Percentiles rank a stretch among this genome's conserved stretches.
Conservation (phyloP, 2,888 invertebrate genomes). For the Imbricaverruca yamaguchii region DNA sequence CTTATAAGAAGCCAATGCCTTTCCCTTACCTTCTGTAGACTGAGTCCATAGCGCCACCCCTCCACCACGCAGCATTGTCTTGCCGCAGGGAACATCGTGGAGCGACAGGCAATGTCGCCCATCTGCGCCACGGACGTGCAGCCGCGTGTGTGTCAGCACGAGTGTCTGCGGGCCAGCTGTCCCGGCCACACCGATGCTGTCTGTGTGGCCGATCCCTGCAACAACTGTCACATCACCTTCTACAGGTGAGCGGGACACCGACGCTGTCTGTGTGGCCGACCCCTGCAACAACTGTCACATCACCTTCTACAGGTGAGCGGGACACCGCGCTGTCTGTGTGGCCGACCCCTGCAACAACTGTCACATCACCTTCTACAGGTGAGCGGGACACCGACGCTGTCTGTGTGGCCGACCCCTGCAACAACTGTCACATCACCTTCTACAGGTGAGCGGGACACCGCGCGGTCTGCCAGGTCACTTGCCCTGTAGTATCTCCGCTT, state of each 20-base stretch:
- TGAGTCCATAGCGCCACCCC: background rate
- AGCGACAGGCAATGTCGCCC: constrained; percentile 35
- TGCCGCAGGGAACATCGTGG: constrained; percentile 35
- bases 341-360: constrained; percentile 41
- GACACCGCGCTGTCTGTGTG: constrained; percentile 37
- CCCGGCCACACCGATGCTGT: constrained; percentile 39
- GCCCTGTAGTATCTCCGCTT: no score
- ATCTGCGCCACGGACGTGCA: constrained; percentile 36
- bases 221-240: constrained; percentile 38
- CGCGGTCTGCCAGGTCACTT: no score
- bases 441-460: constrained; percentile 32
- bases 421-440: constrained; percentile 38
- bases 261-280: constrained; percentile 40
- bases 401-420: constrained; percentile 41
- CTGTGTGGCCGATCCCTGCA: constrained; percentile 41
- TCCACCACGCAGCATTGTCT: background rate
- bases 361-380: constrained; percentile 37
- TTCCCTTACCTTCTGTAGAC: background rate
- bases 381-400: constrained; percentile 39
- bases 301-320: constrained; percentile 36
- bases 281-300: constrained; percentile 39
- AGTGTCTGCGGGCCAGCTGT: constrained; percentile 38
- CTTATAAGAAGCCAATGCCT: background rate
- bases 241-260: constrained; percentile 37
- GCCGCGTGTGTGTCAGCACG: constrained; percentile 38